Evolutionary conservation across 2,113 vertebrate genomes (phyloP).

Genomic region (Centropristis striata): DNA sequence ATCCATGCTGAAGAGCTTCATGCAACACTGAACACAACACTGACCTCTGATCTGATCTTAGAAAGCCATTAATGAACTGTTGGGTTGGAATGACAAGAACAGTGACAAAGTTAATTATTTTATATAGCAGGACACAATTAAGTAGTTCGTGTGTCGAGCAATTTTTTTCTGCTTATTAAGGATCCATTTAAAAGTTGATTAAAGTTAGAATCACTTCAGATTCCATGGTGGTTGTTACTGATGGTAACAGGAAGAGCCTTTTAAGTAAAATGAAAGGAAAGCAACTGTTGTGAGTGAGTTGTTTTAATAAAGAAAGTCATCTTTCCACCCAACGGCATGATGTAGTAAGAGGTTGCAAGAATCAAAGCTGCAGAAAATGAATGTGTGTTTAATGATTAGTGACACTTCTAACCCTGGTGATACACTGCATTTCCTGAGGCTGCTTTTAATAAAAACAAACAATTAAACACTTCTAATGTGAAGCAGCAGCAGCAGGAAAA

Average conservation of each 20-base stretch:
- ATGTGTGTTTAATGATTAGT: background rate
- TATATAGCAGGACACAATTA: background rate
- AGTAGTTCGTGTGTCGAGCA: background rate
- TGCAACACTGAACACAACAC: background rate
- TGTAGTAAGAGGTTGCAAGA: background rate
- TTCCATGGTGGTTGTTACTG: no score
- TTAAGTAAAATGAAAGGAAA: no score
- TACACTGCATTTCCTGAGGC: no score
- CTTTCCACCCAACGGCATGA: background rate
- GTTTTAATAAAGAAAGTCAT: no score
- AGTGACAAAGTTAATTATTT: background rate
- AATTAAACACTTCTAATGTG: background rate
- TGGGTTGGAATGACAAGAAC: background rate
- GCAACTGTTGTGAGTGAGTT: background rate
- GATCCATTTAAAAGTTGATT: background rate
- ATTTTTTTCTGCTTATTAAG: background rate
- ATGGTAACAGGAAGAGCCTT: no score
- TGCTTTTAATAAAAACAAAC: no score
- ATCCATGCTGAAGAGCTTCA: background rate
- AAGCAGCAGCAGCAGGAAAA: background rate
- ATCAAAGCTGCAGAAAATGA: background rate
- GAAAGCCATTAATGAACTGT: background rate
- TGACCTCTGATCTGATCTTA: background rate
- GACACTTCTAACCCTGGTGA: no score
- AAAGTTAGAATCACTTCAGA: no score